Evolutionary conservation across 1,140 invertebrate genomes (phyloP), one percentile per base, ranked within the genome.

Genomic region (Rhopalosiphum padi): DNA sequence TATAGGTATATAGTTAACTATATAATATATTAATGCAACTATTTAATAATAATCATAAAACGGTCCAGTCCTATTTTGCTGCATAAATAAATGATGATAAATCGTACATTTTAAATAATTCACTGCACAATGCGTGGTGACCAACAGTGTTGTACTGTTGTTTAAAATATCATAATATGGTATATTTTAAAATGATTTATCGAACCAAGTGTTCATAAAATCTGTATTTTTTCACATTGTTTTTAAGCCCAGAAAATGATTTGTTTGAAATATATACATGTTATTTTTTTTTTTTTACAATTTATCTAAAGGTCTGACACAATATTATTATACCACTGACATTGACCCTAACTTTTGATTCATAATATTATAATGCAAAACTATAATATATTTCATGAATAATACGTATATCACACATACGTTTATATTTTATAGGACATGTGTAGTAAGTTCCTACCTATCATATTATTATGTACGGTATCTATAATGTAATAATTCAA

Each of bases 111-210:
- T 68, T 68, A 68, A n/a, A 68, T 68, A 68, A 68, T 68, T 68
- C 60, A 68, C 60, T n/a, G 9, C 55, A 51, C 53, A 8, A 30
- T 30, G 23, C 23, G 18, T 15, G 4, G 60, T 68, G 60, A 68
- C 60, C 60, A 68, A 15, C 30, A n/a, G 4, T 11, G 30, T n/a
- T 68, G 11, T 4, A 68, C 60, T 68, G 60, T 68, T n/a, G 30
- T n/a, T 68, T 30, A 68, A 68, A 68, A 68, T n/a, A 68, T 68
- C 30, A 68, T n/a, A n/a, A 68, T n/a, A n/a, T n/a, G 25, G 60
- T 68, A 68, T 68, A n/a, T 68, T 68, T 30, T 68, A n/a, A n/a
- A 77, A 77, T 77, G n/a, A 77, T 77, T 77, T 77, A 77, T 77
- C n/a, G 11, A 77, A n/a, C 60, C 30, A 2, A 6, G 30, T 77